Percentiles rank a stretch among this genome's conserved stretches.
Conservation (phyloP, 2,888 invertebrate species). For the Campaea margaritaria region DNA sequence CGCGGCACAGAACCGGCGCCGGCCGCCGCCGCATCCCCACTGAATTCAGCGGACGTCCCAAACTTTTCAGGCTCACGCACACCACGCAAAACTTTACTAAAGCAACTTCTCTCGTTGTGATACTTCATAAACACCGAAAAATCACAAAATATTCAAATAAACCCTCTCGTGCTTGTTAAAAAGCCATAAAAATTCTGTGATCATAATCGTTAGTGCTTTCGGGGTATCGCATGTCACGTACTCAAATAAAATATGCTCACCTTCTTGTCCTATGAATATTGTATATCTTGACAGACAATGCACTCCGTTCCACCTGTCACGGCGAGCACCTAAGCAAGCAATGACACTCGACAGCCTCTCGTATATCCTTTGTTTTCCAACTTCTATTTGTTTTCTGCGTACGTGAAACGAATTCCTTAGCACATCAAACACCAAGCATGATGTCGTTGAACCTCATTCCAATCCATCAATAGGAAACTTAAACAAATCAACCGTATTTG, state of each 20-base stretch:
- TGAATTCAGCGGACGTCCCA: conserved; percentile 56
- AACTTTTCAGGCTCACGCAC: conserved; percentile 49
- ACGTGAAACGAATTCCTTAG: conserved; percentile 78
- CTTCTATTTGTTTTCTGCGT: conserved; percentile 76
- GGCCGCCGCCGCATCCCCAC: conserved; percentile 71
- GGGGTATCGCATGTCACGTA: conserved; percentile 25
- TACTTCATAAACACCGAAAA: neutral
- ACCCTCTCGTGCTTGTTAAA: conserved; percentile 9
- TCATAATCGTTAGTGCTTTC: conserved; percentile 16
- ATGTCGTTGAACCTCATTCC: conserved; percentile 71
- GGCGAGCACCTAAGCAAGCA: conserved; percentile 78
- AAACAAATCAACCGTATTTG: conserved; percentile 73
- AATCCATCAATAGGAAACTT: conserved; percentile 78
- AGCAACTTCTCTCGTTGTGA: conserved; percentile 10
- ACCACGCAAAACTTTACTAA: conserved; percentile 34
- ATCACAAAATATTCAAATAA: neutral
- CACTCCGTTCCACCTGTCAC: conserved; percentile 70
- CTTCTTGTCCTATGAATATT: conserved; percentile 60
- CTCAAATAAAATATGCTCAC: conserved; percentile 58
- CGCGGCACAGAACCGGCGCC: conserved; percentile 67
- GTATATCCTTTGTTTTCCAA: conserved; percentile 76
- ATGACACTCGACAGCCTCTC: conserved; percentile 62
- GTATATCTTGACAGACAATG: conserved; percentile 60
- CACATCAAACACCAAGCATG: conserved; percentile 70
- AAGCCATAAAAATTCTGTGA: conserved; percentile 24